These are phyloP conservation scores for Apteryx owenii DNA, from an alignment of 2,113 vertebrate genomes.

Conservation along the genomic window DNA sequence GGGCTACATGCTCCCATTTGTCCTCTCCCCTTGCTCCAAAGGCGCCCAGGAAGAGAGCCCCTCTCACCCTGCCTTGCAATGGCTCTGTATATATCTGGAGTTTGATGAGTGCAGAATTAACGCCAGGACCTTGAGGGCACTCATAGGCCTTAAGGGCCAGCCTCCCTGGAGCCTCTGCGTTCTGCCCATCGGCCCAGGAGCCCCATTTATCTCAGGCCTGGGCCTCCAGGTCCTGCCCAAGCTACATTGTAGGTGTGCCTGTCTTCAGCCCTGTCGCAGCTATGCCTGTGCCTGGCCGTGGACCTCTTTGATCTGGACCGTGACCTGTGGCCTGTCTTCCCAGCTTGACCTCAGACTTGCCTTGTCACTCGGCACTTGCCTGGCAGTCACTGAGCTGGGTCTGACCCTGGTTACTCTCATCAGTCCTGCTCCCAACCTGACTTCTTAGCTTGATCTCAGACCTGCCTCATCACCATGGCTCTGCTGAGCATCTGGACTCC, in stretches of 20 bases:
- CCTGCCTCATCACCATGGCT: not conserved
- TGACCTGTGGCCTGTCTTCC: not conserved
- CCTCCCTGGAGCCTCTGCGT: accelerated
- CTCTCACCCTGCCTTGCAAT: not conserved
- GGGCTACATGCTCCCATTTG: not conserved
- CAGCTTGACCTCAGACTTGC: not conserved
- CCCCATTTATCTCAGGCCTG: not conserved
- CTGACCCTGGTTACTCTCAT: not conserved
- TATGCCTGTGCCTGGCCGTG: not conserved
- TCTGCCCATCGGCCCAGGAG: not conserved
- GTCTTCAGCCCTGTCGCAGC: not conserved
- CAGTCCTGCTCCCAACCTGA: not conserved
- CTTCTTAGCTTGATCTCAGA: not conserved
- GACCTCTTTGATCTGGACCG: not conserved
- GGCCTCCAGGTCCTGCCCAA: not conserved
- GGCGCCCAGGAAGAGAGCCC: not conserved
- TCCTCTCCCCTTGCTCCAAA: not conserved
- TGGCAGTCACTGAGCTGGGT: not conserved
- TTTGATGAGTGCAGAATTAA: not conserved
- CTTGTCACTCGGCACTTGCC: accelerated
- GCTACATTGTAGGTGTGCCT: not conserved
- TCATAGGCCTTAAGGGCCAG: not conserved
- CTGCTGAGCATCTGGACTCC: not conserved
- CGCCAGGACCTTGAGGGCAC: not conserved
- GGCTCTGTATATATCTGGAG: not conserved